Evolutionary conservation across 2,888 invertebrate species (phyloP).

Genomic region (Rhogogaster chlorosoma): DNA sequence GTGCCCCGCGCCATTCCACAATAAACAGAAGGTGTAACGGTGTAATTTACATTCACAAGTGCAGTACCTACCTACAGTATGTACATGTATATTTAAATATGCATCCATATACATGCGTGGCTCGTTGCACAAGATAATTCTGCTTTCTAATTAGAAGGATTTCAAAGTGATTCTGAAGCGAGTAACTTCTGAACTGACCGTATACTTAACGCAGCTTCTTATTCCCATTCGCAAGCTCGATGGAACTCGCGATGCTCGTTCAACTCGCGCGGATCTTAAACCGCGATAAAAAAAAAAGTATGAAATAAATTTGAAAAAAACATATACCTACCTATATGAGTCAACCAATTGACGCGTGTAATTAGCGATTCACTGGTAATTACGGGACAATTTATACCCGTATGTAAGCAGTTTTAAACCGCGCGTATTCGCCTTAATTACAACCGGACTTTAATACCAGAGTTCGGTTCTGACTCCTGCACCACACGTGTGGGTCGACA

Average conservation of each 20-base stretch:
- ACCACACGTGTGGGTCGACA: slow-evolving; percentile 24
- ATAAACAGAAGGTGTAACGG: slow-evolving; percentile 38
- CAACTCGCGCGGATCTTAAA: background rate
- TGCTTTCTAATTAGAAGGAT: slow-evolving; percentile 51
- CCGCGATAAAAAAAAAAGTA: slow-evolving; percentile 16
- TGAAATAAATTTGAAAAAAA: background rate
- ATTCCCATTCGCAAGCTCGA: background rate
- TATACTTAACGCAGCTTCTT: background rate
- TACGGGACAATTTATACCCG: slow-evolving; percentile 45
- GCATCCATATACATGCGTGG: background rate
- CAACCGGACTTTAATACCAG: slow-evolving; percentile 35
- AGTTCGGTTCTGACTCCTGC: background rate
- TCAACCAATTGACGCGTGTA: slow-evolving; percentile 44
- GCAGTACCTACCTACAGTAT: background rate
- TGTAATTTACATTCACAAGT: slow-evolving; percentile 41
- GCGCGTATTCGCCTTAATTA: slow-evolving; percentile 23
- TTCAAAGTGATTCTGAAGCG: slow-evolving; percentile 14
- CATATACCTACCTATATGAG: background rate
- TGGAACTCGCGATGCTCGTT: background rate
- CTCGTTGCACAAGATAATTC: slow-evolving; percentile 14
- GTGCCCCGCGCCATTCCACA: slow-evolving; percentile 25
- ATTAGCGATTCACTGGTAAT: slow-evolving; percentile 46
- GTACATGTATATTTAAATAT: background rate
- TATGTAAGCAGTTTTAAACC: slow-evolving; percentile 24
- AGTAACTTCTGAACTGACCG: background rate